phyloP scores from a whole-genome alignment of 1,140 invertebrate species.

The Trigoniulus corallinus region DNA sequence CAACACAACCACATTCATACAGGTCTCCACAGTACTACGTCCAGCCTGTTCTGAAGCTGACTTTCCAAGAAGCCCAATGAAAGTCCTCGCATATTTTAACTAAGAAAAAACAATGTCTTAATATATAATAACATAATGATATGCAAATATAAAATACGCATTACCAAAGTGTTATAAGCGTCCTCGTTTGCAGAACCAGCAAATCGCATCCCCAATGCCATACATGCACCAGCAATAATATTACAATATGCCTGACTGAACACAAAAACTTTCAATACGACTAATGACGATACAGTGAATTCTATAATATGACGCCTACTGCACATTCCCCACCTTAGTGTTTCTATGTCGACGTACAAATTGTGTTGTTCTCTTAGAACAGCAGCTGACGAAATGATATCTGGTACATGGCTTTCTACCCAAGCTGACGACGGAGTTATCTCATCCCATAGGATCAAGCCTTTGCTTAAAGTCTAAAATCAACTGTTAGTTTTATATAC shows the following conservation, averaged over 20 bases:
- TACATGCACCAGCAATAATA: constrained; percentile 81
- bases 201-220: constrained; percentile 83
- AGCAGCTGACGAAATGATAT: constrained; percentile 48
- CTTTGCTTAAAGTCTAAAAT: constrained; percentile 45
- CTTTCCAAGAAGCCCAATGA: constrained; percentile 43
- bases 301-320: not conserved
- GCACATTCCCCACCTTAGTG: constrained; percentile 78
- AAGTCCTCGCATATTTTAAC: constrained; percentile 30
- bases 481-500: constrained; percentile 5
- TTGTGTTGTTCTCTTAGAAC: constrained; percentile 17
- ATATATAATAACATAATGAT: constrained; percentile 8
- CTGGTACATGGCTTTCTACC: constrained; percentile 67
- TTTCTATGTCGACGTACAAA: constrained; percentile 66
- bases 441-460: constrained; percentile 72
- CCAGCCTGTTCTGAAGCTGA: constrained; percentile 71
- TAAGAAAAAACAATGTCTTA: constrained; percentile 9
- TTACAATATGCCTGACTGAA: constrained; percentile 87
- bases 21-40: constrained; percentile 73
- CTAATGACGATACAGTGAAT: constrained; percentile 9
- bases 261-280: constrained; percentile 18
- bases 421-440: constrained; percentile 64
- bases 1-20: constrained; percentile 64
- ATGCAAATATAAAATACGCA: constrained; percentile 4
- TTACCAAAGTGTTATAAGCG: constrained; percentile 55
- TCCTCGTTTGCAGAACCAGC: constrained; percentile 73